Evolutionary conservation across 2,888 invertebrate genomes (phyloP).

Genomic region (Cancer borealis): DNA sequence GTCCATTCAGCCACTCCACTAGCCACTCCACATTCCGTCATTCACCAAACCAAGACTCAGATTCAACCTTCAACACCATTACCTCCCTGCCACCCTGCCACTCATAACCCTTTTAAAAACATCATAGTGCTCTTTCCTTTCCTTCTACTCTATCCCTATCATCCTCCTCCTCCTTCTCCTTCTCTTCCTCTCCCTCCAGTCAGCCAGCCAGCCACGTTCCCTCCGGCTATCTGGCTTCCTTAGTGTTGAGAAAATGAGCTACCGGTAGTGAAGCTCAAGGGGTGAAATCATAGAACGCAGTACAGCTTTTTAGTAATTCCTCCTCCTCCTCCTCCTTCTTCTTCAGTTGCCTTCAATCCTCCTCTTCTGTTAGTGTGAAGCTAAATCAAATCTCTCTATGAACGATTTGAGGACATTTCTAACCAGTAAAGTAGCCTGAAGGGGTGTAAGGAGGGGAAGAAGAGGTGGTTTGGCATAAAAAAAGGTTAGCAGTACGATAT

Average conservation of each 20-base stretch:
- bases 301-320: background rate
- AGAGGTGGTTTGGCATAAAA: background rate
- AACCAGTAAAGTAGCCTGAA: background rate
- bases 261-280: background rate
- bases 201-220: background rate
- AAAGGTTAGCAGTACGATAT: background rate
- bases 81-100: background rate
- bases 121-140: background rate
- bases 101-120: background rate
- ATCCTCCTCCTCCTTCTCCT: background rate
- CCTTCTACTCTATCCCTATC: background rate
- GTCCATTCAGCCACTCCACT: constrained; percentile 17
- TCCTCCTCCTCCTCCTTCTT: background rate
- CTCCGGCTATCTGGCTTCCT: constrained; percentile 45
- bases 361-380: background rate
- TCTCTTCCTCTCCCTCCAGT: constrained; percentile 1
- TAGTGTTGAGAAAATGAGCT: constrained; percentile 51
- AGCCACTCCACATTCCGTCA: background rate
- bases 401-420: background rate
- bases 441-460: background rate
- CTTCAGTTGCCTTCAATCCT: background rate
- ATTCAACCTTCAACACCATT: background rate
- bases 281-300: background rate
- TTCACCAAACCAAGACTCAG: background rate
- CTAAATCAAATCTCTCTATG: too few species aligned